These are phyloP conservation scores for Myotis yumanensis DNA, from an alignment of 2,113 vertebrate genomes.

Conservation along the genomic window DNA sequence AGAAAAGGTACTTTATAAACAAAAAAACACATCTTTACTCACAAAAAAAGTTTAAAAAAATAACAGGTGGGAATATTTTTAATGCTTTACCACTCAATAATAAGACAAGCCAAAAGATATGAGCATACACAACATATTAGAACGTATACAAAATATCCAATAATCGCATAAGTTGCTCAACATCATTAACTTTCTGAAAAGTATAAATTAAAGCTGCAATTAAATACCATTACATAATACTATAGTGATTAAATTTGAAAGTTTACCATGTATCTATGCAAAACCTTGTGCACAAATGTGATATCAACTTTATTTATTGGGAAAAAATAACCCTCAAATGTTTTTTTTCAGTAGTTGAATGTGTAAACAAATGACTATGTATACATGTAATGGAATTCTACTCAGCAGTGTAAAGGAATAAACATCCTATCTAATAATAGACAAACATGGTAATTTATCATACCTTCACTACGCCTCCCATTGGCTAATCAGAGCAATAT, in stretches of 20 bases:
- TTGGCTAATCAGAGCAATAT: no score
- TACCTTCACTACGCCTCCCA: no score
- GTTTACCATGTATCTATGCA: neutral
- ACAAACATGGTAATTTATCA: no score
- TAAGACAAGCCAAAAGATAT: neutral
- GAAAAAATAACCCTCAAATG: neutral
- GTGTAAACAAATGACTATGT: neutral
- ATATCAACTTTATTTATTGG: neutral
- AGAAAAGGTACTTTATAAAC: neutral
- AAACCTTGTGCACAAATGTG: neutral
- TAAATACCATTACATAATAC: neutral
- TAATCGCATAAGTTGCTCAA: neutral
- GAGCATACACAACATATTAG: neutral
- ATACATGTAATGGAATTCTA: neutral
- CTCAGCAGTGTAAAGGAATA: neutral
- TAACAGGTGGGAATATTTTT: neutral
- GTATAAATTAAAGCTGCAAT: neutral
- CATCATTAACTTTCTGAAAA: neutral
- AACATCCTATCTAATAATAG: neutral
- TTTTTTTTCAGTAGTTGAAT: neutral
- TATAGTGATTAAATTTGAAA: neutral
- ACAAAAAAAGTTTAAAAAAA: conserved; percentile 1
- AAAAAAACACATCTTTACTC: neutral
- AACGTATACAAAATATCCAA: neutral
- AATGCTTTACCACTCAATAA: neutral